Evolutionary conservation across 2,797 vertebrate genomes (phyloP), one percentile per base, ranked within the genome.

Genomic region (Uromys caudimaculatus): DNA sequence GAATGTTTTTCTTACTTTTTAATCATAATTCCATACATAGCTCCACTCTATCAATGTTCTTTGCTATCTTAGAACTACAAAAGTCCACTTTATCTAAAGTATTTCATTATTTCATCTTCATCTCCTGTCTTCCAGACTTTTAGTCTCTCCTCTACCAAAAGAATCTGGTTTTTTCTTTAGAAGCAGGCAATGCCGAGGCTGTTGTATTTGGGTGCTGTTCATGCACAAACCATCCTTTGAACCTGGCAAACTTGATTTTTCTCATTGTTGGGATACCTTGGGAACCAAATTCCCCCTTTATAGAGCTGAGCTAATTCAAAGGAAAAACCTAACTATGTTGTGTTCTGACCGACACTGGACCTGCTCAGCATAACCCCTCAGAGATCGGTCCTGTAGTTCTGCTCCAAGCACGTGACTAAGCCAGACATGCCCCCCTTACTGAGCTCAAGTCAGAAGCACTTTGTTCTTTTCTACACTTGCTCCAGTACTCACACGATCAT

Each of bases 21-120:
- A 58, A 73, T 73, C 79, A 76, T 71, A 44, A n/a, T 67, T 38
- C 64, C 44, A 89, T 38, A 82, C 35, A 90, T 44, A 62, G 47
- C 2, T 84, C 6, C 8, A 32, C 83, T 69, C 50, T 23, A 52
- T 52, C 41, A 87, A 71, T 75, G 41, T 78, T 96, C 44, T 67
- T 41, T 58, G 17, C n/a, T 71, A 6, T 67, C 50, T 88, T 88
- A 91, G 89, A 87, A 62, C 89, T 93, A 85, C 16, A 92, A 23
- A 62, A 60, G n/a, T 24, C 84, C 27, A 47, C 92, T 79, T 90
- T 79, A 16, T 32, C 54, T 78, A 62, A 91, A 86, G 44, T 50
- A 85, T 54, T 27, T 90, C 10, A 60, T 83, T 78, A 17, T 87
- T 87, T 89, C 19, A 93, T 50, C 76, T 88, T 90, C 32, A 78